phyloP scores from a whole-genome alignment of 92 coral and sea anemone genomes.

The Zoanthus gigantus region DNA sequence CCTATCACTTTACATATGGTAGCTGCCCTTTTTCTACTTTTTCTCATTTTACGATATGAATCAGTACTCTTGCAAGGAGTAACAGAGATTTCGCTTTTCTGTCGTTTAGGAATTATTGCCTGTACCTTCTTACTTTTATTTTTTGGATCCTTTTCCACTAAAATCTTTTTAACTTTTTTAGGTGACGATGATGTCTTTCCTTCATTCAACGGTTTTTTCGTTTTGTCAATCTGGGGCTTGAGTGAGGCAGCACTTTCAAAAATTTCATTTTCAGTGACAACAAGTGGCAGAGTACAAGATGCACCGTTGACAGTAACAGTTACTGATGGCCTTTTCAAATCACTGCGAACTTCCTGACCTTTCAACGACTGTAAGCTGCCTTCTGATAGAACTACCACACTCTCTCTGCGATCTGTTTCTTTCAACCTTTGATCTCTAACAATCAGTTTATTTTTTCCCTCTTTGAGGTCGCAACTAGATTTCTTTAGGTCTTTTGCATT shows the following conservation, averaged over 20 bases:
- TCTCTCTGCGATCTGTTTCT: background rate
- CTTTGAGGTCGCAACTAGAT: background rate
- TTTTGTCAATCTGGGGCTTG: background rate
- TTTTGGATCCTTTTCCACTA: background rate
- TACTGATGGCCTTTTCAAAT: constrained; percentile 17
- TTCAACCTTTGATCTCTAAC: background rate
- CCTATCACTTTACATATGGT: background rate
- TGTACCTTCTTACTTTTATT: background rate
- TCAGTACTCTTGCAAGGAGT: background rate
- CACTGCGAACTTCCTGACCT: background rate
- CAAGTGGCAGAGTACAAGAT: constrained; percentile 37
- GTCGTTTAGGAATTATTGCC: background rate
- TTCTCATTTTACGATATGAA: background rate
- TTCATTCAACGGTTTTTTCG: background rate
- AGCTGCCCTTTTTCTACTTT: background rate
- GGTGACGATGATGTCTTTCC: background rate
- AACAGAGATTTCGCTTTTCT: background rate
- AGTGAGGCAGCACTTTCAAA: constrained; percentile 17
- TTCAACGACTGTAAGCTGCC: background rate
- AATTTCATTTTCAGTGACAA: constrained; percentile 43
- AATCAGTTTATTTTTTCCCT: background rate
- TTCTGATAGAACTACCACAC: background rate
- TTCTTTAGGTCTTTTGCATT: background rate
- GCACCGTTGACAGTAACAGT: constrained; percentile 32
- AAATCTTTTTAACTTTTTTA: background rate